phyloP scores from a whole-genome alignment of 92 coral and sea anemone species.

The Porites divaricata region DNA sequence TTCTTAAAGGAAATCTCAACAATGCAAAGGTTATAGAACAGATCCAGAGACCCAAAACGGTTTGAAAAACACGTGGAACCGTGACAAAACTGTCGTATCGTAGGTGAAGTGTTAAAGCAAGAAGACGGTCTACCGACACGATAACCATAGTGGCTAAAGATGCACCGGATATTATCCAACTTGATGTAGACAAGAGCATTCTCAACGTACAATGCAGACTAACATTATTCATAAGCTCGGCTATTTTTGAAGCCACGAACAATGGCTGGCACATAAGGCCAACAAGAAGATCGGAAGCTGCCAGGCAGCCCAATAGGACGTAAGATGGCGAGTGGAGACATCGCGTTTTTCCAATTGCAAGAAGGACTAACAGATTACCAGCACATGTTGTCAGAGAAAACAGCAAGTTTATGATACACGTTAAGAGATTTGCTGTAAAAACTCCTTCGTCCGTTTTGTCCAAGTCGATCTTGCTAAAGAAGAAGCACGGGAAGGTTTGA shows the following conservation, averaged over 20 bases:
- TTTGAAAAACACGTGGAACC: constrained; percentile 7
- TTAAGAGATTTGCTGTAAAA: background rate
- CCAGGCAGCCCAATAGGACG: constrained; percentile 38
- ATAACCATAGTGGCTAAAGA: constrained; percentile 24
- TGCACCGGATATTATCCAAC: constrained; percentile 42
- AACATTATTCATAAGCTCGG: constrained; percentile 6
- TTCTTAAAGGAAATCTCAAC: background rate
- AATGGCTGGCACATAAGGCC: constrained; percentile 46
- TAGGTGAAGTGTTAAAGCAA: constrained; percentile 37
- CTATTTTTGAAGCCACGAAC: constrained; percentile 25
- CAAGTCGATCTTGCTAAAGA: background rate
- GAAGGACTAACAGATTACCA: constrained; percentile 10
- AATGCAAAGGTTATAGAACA: constrained; percentile 8
- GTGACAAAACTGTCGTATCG: constrained; percentile 45
- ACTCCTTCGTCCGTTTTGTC: background rate
- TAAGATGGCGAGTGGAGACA: constrained; percentile 27
- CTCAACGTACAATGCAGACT: constrained; percentile 10
- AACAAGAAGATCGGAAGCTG: constrained; percentile 39
- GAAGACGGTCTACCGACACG: constrained; percentile 34
- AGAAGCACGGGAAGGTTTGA: background rate
- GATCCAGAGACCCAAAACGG: constrained; percentile 24
- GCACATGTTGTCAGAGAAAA: constrained; percentile 25
- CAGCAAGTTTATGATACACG: constrained; percentile 13
- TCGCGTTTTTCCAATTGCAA: constrained; percentile 10
- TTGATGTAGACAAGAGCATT: constrained; percentile 2